These are phyloP conservation scores for Pangasius macronema DNA, from an alignment of 2,797 vertebrate species.

Conservation along the genomic window DNA sequence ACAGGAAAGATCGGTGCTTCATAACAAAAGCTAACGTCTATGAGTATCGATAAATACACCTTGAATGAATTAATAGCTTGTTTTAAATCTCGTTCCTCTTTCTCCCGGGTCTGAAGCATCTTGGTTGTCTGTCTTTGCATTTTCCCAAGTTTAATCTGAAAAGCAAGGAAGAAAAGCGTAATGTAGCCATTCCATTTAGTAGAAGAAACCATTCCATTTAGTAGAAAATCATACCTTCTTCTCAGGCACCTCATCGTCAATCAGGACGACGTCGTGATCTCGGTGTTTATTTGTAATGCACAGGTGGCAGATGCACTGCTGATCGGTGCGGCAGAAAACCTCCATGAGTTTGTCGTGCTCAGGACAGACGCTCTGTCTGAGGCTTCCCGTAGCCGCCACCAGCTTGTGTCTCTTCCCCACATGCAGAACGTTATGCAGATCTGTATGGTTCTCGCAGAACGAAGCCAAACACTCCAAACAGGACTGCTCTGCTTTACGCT, in stretches of 20 bases:
- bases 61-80: slow-evolving; percentile 35
- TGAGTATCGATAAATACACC: slow-evolving; percentile 24
- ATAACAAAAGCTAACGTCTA: not conserved
- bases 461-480: slow-evolving; percentile 43
- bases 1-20: not conserved
- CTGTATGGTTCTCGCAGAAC: slow-evolving; percentile 31
- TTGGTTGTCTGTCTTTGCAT: slow-evolving; percentile 20
- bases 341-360: slow-evolving; percentile 81
- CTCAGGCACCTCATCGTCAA: slow-evolving; percentile 32
- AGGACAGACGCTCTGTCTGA: slow-evolving; percentile 35
- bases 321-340: slow-evolving; percentile 81
- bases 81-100: slow-evolving; percentile 26
- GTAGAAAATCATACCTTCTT: slow-evolving; percentile 35
- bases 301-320: slow-evolving; percentile 83
- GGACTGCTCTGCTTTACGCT: slow-evolving; percentile 47
- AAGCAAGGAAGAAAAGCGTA: not conserved
- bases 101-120: slow-evolving; percentile 31
- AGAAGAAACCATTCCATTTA: not conserved
- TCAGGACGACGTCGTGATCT: slow-evolving; percentile 36
- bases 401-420: slow-evolving; percentile 39
- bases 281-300: slow-evolving; percentile 48
- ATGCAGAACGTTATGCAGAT: slow-evolving; percentile 29
- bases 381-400: not conserved
- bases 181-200: not conserved
- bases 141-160: slow-evolving; percentile 42